phyloP scores from a whole-genome alignment of 2,113 vertebrate genomes.

The Arvicanthis niloticus region DNA sequence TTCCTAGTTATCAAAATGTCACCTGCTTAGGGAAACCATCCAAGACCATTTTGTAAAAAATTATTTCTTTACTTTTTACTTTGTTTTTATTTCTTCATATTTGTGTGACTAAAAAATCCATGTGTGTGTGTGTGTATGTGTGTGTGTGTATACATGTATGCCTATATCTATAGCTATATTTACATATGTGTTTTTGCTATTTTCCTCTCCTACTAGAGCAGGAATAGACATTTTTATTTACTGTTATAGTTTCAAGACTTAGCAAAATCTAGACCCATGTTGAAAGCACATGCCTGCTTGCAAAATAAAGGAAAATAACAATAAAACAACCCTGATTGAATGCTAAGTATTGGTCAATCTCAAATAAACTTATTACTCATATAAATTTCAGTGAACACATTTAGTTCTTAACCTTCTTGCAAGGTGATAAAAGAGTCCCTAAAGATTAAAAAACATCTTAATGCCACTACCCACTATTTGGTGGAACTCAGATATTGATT shows the following conservation, averaged over 20 bases:
- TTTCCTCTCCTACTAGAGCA: background rate
- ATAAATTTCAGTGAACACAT: background rate
- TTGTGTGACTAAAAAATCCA: background rate
- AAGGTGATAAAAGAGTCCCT: conserved; percentile 8
- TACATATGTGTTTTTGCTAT: background rate
- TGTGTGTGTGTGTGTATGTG: background rate
- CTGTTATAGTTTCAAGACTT: background rate
- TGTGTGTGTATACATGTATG: background rate
- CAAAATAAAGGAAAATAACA: conserved; percentile 20
- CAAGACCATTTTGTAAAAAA: background rate
- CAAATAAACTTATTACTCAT: background rate
- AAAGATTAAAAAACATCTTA: background rate
- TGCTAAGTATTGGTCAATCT: background rate
- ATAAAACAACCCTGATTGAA: background rate
- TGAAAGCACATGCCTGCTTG: background rate
- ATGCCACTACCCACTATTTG: background rate
- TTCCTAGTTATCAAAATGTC: conserved; percentile 44
- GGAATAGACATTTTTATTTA: conserved; percentile 12
- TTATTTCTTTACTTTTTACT: background rate
- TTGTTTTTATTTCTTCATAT: background rate
- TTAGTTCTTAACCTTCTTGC: background rate
- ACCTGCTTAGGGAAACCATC: background rate
- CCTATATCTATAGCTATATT: background rate
- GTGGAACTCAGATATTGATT: background rate
- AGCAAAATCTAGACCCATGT: background rate